Evolutionary conservation across 2,797 vertebrate species (phyloP).

Genomic region (Gymnopithys bicolor): DNA sequence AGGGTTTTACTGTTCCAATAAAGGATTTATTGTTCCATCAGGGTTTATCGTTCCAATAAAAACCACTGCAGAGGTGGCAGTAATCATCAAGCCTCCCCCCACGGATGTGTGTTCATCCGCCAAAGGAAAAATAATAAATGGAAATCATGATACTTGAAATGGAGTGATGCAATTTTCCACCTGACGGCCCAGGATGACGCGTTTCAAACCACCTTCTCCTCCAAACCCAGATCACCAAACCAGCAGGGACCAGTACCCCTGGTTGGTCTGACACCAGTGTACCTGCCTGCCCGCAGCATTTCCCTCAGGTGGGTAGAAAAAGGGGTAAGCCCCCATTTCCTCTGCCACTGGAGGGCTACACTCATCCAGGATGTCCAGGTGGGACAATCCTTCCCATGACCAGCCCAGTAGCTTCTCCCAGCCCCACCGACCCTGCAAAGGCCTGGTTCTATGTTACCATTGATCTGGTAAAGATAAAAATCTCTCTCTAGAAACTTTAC

Average conservation of each 20-base stretch:
- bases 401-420: background rate
- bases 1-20: background rate
- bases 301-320: background rate
- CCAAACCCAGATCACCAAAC: background rate
- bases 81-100: background rate
- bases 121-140: background rate
- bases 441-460: background rate
- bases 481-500: constrained; percentile 4
- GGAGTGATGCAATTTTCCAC: background rate
- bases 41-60: background rate
- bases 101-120: rapidly evolving
- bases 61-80: background rate
- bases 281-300: background rate
- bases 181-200: rapidly evolving
- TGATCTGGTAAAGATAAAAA: constrained; percentile 25
- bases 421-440: background rate
- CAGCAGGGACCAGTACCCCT: background rate
- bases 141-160: background rate
- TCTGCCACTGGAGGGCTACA: no score
- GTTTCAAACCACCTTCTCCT: background rate
- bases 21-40: background rate
- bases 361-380: background rate
- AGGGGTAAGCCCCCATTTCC: background rate
- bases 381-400: background rate
- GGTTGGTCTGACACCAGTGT: background rate